Base-by-base conservation (phyloP, 2,888 invertebrate species). In the Tineola bisselliella region DNA sequence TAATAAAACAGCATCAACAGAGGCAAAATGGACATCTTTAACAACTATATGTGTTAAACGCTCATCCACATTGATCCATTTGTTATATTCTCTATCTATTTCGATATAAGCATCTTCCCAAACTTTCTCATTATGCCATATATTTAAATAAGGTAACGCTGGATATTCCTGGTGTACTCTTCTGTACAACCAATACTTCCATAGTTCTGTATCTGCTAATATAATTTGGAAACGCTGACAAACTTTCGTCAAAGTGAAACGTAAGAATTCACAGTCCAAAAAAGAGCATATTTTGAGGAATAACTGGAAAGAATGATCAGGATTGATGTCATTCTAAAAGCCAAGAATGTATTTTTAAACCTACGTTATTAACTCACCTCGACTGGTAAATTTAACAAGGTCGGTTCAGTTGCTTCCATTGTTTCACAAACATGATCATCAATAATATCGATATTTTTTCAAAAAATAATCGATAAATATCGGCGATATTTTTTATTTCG, bases 251-350 rank as follows among this genome's bases (percentile, higher is more conserved):
- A 90, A 70, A 17, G 84, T 83, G 58, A 86, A 75, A 68, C 87
- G 87, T 63, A 90, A 73, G 66, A 88, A 88, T 65, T 84, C 77
- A 63, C 88, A 88, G 72, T 90, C 89, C 69, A 90, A 66, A 68
- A 84, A 89, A 31, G 89, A 88, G 68, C 89, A 90, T 71, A 90
- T 90, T 71, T 90, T 88, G 63, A 90, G 76, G 65, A 90, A 84
- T 66, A 90, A 87, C 89, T 90, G 79, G 61, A 87, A 60, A 64
- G 61, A 62, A 62, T 38, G n/a, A 38, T 38, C 11, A 38, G 11
- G n/a, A 10, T 38, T 38, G 10, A 38, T 6, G 10, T 38, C 6
- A 10, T 38, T 1, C 38, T 6, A 38, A 10, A 6, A 38, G 2
- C 3, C 10, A 38, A 38, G 10, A 6, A 10, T 38, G 25, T 38